Percentiles rank a stretch among this genome's conserved stretches.
These are phyloP conservation scores for Chrysotoxum bicinctum DNA, from an alignment of 2,888 invertebrate species.

Conservation along the genomic window DNA sequence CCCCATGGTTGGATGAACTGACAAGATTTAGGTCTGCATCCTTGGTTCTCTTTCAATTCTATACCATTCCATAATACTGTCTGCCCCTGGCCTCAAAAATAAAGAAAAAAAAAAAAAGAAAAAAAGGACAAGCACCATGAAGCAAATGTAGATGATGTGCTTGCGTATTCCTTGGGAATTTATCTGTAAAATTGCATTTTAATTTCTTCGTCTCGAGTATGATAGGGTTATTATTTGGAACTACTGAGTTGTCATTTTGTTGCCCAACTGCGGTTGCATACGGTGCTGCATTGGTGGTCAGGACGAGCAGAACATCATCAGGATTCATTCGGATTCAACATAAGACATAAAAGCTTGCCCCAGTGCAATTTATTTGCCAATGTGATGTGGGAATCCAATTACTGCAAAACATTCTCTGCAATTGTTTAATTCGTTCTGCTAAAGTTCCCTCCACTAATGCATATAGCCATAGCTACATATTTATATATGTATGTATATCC, in stretches of 20 bases:
- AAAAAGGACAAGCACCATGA: slow-evolving; percentile 40
- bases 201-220: slow-evolving; percentile 55
- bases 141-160: slow-evolving; percentile 28
- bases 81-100: neutral
- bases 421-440: slow-evolving; percentile 71
- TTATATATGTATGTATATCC: neutral
- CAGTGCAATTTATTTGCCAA: slow-evolving; percentile 48
- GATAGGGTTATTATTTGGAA: slow-evolving; percentile 60
- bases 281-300: neutral
- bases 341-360: slow-evolving; percentile 14
- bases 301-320: neutral
- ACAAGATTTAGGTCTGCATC: slow-evolving; percentile 57
- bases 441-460: slow-evolving; percentile 1
- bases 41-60: slow-evolving; percentile 43
- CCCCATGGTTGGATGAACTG: slow-evolving; percentile 61
- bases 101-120: neutral
- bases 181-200: slow-evolving; percentile 68
- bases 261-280: slow-evolving; percentile 24
- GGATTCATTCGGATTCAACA: slow-evolving; percentile 11
- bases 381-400: slow-evolving; percentile 69
- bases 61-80: slow-evolving; percentile 40
- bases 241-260: slow-evolving; percentile 39
- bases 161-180: slow-evolving; percentile 49
- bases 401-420: slow-evolving; percentile 66
- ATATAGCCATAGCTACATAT: neutral